Evolutionary conservation across 2,888 invertebrate genomes (phyloP).

Genomic region (Thera britannica): DNA sequence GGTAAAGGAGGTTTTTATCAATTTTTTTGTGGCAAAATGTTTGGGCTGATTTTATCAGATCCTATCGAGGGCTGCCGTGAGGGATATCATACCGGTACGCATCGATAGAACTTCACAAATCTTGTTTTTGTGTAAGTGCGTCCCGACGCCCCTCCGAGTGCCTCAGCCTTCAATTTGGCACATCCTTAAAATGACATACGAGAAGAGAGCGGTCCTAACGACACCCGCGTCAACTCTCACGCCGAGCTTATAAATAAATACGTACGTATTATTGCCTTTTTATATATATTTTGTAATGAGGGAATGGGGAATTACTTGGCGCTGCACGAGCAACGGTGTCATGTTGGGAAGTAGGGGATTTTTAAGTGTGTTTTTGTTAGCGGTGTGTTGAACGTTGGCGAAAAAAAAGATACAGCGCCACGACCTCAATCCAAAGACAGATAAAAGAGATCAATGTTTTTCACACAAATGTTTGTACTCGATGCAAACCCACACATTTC

Average conservation of each 20-base stretch:
- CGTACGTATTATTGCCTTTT: constrained; percentile 53
- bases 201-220: constrained; percentile 80
- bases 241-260: constrained; percentile 65
- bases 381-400: neutral
- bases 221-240: constrained; percentile 69
- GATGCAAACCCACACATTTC: no score
- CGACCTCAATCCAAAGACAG: no score
- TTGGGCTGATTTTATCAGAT: neutral
- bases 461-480: no score
- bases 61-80: neutral
- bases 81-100: neutral
- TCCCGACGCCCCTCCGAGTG: constrained; percentile 74
- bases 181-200: constrained; percentile 85
- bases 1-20: no score
- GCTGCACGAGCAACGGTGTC: constrained; percentile 30
- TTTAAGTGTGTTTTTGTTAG: constrained; percentile 5
- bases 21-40: no score
- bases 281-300: constrained; percentile 45
- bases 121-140: constrained; percentile 32
- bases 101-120: neutral
- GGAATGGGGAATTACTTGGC: constrained; percentile 38
- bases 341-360: constrained; percentile 25
- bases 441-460: no score
- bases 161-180: constrained; percentile 83
- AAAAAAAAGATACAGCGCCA: no score